A percentile compares a stretch with the other conserved stretches of the same genome.
phyloP scores from a whole-genome alignment of 2,113 vertebrate species.

The Tachuris rubrigastra region DNA sequence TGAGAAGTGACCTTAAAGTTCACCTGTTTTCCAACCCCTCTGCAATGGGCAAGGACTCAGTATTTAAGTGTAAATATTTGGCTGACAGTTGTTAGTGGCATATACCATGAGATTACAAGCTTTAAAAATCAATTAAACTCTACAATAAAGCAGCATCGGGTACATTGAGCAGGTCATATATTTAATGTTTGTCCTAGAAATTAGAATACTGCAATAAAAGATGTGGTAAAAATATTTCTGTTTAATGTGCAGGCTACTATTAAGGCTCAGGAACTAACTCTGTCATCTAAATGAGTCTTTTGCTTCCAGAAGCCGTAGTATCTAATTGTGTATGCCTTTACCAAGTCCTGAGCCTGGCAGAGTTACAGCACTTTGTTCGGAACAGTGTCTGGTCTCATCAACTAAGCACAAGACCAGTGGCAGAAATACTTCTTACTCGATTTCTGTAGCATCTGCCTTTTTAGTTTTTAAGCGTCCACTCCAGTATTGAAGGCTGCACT shows the following conservation, averaged over 20 bases:
- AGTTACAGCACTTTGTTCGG: background rate
- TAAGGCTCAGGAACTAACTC: background rate
- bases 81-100: background rate
- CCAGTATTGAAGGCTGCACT: background rate
- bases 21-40: background rate
- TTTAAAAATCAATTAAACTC: background rate
- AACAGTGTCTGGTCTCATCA: background rate
- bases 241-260: background rate
- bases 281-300: background rate
- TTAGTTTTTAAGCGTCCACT: background rate
- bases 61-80: background rate
- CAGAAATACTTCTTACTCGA: background rate
- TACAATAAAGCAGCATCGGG: background rate
- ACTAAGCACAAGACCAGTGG: background rate
- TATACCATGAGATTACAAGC: background rate
- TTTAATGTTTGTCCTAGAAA: background rate
- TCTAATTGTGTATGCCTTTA: background rate
- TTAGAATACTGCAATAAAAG: background rate
- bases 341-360: background rate
- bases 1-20: background rate
- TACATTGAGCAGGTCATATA: background rate
- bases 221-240: background rate
- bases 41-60: background rate
- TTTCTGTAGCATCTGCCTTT: background rate
- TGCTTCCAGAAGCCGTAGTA: background rate